Conservation (phyloP, 2,888 invertebrate species). For the Adelphocoris suturalis region DNA sequence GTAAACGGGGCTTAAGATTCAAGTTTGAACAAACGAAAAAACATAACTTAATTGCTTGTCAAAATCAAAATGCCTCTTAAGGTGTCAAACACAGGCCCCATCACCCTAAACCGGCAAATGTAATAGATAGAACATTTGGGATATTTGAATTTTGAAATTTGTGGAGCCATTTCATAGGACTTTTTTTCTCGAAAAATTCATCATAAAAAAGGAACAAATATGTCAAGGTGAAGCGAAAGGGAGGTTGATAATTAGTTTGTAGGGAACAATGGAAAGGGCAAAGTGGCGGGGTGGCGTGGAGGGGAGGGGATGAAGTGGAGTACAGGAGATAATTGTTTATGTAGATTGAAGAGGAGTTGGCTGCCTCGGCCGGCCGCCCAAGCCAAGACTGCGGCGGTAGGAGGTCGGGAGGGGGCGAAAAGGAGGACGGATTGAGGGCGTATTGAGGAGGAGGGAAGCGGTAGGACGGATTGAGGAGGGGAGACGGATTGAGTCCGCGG, state of each 20-base stretch:
- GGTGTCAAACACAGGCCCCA: no score
- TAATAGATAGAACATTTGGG: no score
- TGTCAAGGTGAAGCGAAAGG: neutral
- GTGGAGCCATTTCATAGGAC: no score
- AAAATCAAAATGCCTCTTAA: no score
- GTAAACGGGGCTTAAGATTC: no score
- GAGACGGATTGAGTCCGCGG: constrained; percentile 24
- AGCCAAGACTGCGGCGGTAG: constrained; percentile 4
- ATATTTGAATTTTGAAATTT: no score
- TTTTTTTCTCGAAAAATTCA: no score
- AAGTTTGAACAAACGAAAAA: no score
- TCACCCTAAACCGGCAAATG: no score
- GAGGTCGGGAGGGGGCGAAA: neutral
- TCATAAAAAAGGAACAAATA: neutral
- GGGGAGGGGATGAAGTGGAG: constrained; percentile 51
- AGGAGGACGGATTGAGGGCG: neutral
- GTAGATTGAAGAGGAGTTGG: constrained; percentile 64
- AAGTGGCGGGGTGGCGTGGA: neutral
- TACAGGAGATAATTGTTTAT: constrained; percentile 67
- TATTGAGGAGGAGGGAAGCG: neutral
- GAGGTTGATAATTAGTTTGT: constrained; percentile 55
- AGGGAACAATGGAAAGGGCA: constrained; percentile 37
- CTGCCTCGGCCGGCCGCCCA: neutral
- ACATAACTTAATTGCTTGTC: no score
- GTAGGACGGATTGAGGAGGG: neutral